Evolutionary conservation across 2,113 vertebrate species (phyloP).

Genomic region (Dipodomys spectabilis): DNA sequence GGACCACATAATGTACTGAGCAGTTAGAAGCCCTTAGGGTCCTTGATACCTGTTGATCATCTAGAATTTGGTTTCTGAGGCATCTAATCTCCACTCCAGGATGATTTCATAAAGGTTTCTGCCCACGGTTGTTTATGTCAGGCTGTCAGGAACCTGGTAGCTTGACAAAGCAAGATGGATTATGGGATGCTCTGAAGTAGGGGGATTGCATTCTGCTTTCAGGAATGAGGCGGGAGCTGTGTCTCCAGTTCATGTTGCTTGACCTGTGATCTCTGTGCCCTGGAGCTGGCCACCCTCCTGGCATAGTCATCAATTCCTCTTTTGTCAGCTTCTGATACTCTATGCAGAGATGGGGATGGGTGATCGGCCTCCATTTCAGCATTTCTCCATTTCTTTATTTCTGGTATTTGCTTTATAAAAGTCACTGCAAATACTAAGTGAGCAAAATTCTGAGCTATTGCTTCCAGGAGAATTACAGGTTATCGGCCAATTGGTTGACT

Average conservation of each 20-base stretch:
- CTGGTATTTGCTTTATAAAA: too few species aligned
- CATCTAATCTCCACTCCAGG: conserved; percentile 32
- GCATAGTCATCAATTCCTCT: accelerated
- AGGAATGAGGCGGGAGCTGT: not conserved
- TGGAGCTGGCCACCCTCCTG: not conserved
- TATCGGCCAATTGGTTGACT: not conserved
- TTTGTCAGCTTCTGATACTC: not conserved
- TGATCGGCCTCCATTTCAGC: not conserved
- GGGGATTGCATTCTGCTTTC: accelerated
- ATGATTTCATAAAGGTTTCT: not conserved
- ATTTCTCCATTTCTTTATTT: accelerated
- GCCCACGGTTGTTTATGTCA: not conserved
- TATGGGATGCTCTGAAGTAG: not conserved
- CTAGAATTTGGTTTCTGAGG: not conserved
- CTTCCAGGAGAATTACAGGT: not conserved
- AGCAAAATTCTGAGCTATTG: not conserved
- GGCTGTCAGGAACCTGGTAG: not conserved
- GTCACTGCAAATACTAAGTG: not conserved
- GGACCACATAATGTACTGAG: not conserved
- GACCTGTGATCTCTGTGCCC: not conserved
- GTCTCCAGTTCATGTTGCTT: not conserved
- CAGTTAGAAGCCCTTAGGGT: not conserved
- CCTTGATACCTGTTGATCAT: not conserved
- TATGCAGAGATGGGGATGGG: not conserved
- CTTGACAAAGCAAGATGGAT: not conserved